Conservation (phyloP, 2,113 vertebrate genomes). For the Monarcha castaneiventris region DNA sequence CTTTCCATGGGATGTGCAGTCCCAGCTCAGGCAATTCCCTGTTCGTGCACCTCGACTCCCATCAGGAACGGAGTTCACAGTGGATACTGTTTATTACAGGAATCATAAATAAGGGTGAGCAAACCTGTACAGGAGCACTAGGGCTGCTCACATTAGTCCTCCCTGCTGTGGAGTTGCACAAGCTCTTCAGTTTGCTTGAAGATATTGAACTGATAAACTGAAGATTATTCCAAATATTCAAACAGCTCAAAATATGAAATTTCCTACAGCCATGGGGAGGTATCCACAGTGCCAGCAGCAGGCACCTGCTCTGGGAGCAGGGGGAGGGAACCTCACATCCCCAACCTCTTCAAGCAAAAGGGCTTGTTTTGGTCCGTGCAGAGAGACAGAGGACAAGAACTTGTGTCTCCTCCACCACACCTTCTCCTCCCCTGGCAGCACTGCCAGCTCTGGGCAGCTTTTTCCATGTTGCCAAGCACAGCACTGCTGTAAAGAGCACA, state of each 20-base stretch:
- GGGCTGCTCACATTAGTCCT: background rate
- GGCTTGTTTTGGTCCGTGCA: background rate
- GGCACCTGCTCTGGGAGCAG: no score
- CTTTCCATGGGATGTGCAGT: background rate
- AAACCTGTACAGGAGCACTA: background rate
- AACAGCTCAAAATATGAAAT: background rate
- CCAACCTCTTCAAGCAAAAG: background rate
- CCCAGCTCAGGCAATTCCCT: background rate
- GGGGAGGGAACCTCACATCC: background rate
- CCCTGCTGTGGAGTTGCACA: background rate
- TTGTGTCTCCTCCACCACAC: accelerated
- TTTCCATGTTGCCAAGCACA: background rate
- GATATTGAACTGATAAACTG: background rate
- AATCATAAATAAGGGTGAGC: background rate
- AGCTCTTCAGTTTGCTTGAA: background rate
- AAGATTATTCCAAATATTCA: background rate
- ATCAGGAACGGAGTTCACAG: background rate
- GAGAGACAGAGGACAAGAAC: background rate
- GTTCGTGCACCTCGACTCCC: accelerated
- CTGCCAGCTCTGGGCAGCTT: background rate
- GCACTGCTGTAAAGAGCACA: background rate
- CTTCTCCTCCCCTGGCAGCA: background rate
- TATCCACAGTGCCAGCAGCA: background rate
- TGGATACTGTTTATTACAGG: background rate
- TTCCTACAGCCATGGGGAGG: background rate